phyloP scores from a whole-genome alignment of 2,113 vertebrate species.

The Glareola pratincola region DNA sequence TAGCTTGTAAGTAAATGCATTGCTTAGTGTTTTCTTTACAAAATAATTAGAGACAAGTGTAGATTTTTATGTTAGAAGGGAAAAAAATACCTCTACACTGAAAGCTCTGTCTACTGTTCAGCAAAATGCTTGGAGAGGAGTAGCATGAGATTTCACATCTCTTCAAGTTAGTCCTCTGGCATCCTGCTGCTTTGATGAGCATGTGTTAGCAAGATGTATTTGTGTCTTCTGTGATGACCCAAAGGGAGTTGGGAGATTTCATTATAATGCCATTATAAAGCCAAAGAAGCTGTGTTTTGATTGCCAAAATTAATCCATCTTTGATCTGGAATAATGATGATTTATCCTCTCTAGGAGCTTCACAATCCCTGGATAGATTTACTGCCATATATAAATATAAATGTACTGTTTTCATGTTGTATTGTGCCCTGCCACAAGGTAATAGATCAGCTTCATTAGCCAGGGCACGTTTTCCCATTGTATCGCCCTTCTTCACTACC shows the following conservation, averaged over 20 bases:
- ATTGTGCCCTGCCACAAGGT: background rate
- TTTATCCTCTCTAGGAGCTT: conserved; percentile 4
- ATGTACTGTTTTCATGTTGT: background rate
- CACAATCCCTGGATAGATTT: background rate
- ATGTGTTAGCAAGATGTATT: background rate
- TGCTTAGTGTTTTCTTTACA: background rate
- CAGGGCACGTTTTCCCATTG: background rate
- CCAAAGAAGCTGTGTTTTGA: conserved; percentile 2
- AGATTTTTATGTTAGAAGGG: background rate
- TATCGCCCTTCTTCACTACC: background rate
- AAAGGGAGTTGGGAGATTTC: background rate
- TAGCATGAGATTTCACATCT: background rate
- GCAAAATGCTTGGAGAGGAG: background rate
- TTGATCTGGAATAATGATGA: background rate
- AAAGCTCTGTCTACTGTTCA: background rate
- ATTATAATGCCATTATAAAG: conserved; percentile 31
- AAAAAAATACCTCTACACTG: background rate
- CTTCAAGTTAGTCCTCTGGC: background rate
- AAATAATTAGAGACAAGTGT: background rate
- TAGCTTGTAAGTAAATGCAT: conserved; percentile 85
- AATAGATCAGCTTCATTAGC: background rate
- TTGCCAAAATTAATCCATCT: conserved; percentile 39
- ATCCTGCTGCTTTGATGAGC: background rate
- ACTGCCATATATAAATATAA: background rate
- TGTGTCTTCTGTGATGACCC: background rate